phyloP scores from a whole-genome alignment of 2,113 vertebrate genomes.

The Spea bombifrons region DNA sequence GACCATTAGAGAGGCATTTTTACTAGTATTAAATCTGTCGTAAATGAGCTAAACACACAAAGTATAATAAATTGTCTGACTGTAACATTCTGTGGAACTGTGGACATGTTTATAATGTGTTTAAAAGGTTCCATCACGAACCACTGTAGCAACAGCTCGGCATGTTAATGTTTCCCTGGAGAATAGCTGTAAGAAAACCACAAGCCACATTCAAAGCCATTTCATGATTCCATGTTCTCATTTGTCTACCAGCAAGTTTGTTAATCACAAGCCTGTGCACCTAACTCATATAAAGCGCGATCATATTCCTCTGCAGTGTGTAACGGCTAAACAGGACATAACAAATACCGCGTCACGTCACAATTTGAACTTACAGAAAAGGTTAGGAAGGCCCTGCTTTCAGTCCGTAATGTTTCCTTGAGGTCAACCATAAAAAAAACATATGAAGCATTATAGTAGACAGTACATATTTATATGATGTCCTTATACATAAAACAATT shows the following conservation, averaged over 20 bases:
- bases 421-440: too few relatives aligned
- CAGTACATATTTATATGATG: too few relatives aligned
- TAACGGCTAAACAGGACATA: neutral
- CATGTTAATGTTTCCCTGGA: constrained; percentile 3
- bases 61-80: neutral
- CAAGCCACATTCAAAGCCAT: neutral
- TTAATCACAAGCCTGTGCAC: neutral
- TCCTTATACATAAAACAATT: too few relatives aligned
- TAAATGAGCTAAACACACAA: neutral
- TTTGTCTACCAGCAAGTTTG: constrained; percentile 3
- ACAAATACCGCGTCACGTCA: constrained; percentile 15
- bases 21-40: neutral
- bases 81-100: neutral
- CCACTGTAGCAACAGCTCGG: neutral
- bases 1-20: neutral
- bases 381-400: too few relatives aligned
- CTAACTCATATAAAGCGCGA: too few relatives aligned
- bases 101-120: constrained; percentile 4
- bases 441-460: too few relatives aligned
- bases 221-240: constrained; percentile 15
- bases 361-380: too few relatives aligned
- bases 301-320: constrained; percentile 4
- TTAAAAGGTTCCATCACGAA: constrained; percentile 1
- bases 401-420: too few relatives aligned
- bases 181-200: neutral